Evolutionary conservation across 2,888 invertebrate species (phyloP).

Genomic region (Apoda limacodes): DNA sequence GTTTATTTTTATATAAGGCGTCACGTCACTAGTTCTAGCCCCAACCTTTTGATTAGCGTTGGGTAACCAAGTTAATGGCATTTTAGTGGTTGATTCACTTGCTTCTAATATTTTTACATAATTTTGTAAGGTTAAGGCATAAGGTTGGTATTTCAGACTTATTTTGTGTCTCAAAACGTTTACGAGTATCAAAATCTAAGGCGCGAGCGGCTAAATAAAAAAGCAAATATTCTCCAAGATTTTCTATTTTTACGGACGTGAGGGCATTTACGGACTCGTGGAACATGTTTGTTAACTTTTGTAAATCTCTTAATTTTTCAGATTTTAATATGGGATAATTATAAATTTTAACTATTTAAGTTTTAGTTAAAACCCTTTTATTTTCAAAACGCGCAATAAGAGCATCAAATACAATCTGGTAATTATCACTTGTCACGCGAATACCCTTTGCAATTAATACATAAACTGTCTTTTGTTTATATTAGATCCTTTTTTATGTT

Average conservation of each 20-base stretch:
- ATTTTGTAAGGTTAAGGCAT: conserved; percentile 1
- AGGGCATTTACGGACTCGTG: conserved; percentile 6
- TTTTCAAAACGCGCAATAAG: conserved; percentile 6
- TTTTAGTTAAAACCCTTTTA: conserved; percentile 4
- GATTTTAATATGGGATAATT: conserved; percentile 1
- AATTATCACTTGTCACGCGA: too few species aligned
- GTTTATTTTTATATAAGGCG: too few species aligned
- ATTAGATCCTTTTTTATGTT: too few species aligned
- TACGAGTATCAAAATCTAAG: conserved; percentile 4
- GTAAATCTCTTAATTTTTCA: not conserved
- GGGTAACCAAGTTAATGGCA: not conserved
- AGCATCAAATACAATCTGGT: too few species aligned
- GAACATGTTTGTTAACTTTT: not conserved
- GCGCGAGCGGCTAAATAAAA: conserved; percentile 6
- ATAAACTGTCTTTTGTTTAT: too few species aligned
- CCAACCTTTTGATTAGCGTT: too few species aligned
- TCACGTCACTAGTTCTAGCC: too few species aligned
- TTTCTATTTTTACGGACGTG: conserved; percentile 3
- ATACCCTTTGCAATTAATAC: too few species aligned
- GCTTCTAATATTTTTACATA: conserved; percentile 5
- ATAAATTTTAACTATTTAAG: conserved; percentile 5
- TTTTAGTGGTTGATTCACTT: not conserved
- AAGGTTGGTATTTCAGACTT: conserved; percentile 4
- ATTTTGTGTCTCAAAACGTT: conserved; percentile 6
- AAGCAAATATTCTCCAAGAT: conserved; percentile 3